Conservation (phyloP, 2,888 invertebrate species). For the Drosophila buzzatii region DNA sequence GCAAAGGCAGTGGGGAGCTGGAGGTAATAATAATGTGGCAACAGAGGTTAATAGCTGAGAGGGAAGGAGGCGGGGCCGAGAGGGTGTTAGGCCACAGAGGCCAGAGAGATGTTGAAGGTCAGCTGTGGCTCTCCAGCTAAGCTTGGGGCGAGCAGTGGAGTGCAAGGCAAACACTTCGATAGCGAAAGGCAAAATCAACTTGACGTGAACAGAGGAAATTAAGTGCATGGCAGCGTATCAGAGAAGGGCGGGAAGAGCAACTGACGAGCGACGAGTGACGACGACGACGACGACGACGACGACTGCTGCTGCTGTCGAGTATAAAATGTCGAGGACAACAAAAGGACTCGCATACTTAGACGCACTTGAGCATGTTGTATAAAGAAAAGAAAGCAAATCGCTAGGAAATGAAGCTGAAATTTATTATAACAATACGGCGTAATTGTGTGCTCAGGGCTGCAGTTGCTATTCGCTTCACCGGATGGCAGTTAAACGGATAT, state of each 20-base stretch:
- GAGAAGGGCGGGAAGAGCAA: background rate
- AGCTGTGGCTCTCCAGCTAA: conserved; percentile 37
- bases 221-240: conserved; percentile 63
- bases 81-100: conserved; percentile 16
- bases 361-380: conserved; percentile 55
- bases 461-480: conserved; percentile 10
- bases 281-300: too few relatives aligned
- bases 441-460: conserved; percentile 48
- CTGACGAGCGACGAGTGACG: conserved; percentile 1
- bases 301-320: background rate
- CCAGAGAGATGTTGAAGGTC: conserved; percentile 38
- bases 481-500: conserved; percentile 47
- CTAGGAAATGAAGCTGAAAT: conserved; percentile 73
- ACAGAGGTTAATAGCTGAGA: conserved; percentile 1
- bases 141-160: conserved; percentile 46
- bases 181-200: conserved; percentile 54
- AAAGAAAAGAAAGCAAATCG: conserved; percentile 37
- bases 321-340: conserved; percentile 46
- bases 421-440: conserved; percentile 69
- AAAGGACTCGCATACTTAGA: conserved; percentile 64
- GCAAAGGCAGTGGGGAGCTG: background rate
- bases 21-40: conserved; percentile 36
- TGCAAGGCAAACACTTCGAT: conserved; percentile 72
- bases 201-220: conserved; percentile 69
- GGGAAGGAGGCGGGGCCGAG: background rate